phyloP scores from a whole-genome alignment of 2,888 invertebrate genomes.

The Parnassius smintheus region DNA sequence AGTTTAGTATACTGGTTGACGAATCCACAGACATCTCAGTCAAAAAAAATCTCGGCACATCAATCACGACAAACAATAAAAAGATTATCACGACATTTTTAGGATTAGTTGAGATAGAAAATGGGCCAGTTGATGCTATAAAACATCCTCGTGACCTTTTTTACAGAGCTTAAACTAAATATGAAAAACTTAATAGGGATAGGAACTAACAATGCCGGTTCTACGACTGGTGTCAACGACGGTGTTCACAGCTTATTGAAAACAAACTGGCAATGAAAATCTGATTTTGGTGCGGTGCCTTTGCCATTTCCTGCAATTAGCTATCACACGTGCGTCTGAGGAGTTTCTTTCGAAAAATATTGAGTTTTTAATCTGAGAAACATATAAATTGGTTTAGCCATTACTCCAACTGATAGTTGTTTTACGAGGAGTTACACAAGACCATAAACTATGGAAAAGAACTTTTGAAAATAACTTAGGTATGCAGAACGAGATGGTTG shows the following conservation, averaged over 20 bases:
- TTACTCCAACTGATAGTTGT: too few relatives aligned
- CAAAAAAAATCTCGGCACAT: constrained; percentile 26
- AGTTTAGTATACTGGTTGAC: constrained; percentile 25
- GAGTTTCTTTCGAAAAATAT: constrained; percentile 40
- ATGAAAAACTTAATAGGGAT: constrained; percentile 38
- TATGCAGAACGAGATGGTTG: too few relatives aligned
- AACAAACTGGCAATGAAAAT: constrained; percentile 33
- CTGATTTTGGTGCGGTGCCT: constrained; percentile 37
- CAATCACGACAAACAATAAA: constrained; percentile 27
- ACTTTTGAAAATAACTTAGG: too few relatives aligned
- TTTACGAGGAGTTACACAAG: too few relatives aligned
- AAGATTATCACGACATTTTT: constrained; percentile 29
- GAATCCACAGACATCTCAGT: constrained; percentile 33
- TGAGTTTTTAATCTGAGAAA: too few relatives aligned
- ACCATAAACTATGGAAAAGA: too few relatives aligned
- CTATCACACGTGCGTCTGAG: constrained; percentile 39
- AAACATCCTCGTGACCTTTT: constrained; percentile 27
- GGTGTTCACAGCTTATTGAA: constrained; percentile 38
- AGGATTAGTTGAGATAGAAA: constrained; percentile 27
- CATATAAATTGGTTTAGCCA: too few relatives aligned
- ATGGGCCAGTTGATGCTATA: constrained; percentile 32
- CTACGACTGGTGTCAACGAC: constrained; percentile 43
- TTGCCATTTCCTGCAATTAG: constrained; percentile 41
- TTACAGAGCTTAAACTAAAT: constrained; percentile 26
- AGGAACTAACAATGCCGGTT: constrained; percentile 45